These are phyloP conservation scores for Tenthredo amoena DNA, from an alignment of 2,888 invertebrate species.

Conservation along the genomic window DNA sequence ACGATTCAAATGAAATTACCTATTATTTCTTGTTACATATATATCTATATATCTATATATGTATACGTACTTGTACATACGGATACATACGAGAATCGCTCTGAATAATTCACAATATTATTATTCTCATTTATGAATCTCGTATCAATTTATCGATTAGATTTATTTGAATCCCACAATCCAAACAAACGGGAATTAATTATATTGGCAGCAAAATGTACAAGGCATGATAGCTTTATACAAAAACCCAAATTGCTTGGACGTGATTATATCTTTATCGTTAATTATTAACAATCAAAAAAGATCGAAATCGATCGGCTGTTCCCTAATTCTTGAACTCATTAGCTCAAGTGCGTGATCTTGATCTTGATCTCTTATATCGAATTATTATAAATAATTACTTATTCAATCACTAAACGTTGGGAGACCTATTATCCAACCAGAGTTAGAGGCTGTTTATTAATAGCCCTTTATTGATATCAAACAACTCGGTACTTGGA, in stretches of 20 bases:
- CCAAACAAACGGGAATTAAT: conserved; percentile 62
- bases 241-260: conserved; percentile 61
- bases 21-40: background rate
- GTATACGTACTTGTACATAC: conserved; percentile 26
- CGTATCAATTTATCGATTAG: conserved; percentile 15
- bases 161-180: conserved; percentile 60
- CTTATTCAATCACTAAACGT: conserved; percentile 16
- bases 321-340: conserved; percentile 12
- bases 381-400: conserved; percentile 19
- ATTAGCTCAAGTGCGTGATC: conserved; percentile 17
- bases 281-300: conserved; percentile 46
- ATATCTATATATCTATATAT: too few species aligned
- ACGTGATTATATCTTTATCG: conserved; percentile 16
- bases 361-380: conserved; percentile 10
- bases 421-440: conserved; percentile 12
- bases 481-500: background rate
- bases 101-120: conserved; percentile 32
- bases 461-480: conserved; percentile 1
- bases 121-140: conserved; percentile 42
- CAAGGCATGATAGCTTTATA: conserved; percentile 71
- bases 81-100: background rate
- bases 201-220: conserved; percentile 70
- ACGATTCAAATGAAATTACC: conserved; percentile 65
- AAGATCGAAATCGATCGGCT: conserved; percentile 22
- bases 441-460: background rate